Base-by-base conservation (phyloP, 2,113 vertebrate genomes). In the Thunnus maccoyii region DNA sequence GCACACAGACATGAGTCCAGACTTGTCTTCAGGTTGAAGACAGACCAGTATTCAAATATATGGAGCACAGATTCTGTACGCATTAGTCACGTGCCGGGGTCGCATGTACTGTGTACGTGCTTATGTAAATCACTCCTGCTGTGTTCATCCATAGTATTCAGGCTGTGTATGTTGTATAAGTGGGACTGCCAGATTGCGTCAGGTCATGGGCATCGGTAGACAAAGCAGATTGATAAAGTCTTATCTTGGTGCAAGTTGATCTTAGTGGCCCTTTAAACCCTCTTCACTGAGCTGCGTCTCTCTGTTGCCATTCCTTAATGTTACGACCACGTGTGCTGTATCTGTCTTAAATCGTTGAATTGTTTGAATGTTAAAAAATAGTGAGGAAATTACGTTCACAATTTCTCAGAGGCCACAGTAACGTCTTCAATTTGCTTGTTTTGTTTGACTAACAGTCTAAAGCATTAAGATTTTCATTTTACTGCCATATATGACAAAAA, bases 211-310 rank as follows among this genome's bases (percentile, higher is more conserved):
- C 25, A 51, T 36, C 4, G 2, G 13, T 3, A 51, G 68, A 51
- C n/a, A 60, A 22, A 85, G 60, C 68, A 18, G 30, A 17, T 20
- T 66, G 68, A 82, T 70, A 65, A 75, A 73, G 14, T 56, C 77
- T 81, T 87, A 85, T 87, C 80, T 41, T 4, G 1, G 36, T 27
- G 32, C 25, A 17, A 80, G 80, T 73, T 30, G 56, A 73, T 47
- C 79, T 14, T 13, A 72, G 48, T 60, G 56, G 14, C 56, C 56
- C 1, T 61, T 62, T 50, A 16, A 51, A 72, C 36, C 22, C 41
- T n/a, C 32, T 41, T 71, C 0, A 15, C n/a, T 50, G 44, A 11
- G 16, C 67, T 17, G 36, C 12, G 14, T 57, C n/a, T 55, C 51
- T 55, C 8, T 57, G 60, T 64, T 48, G 55, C 13, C 44, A 3